Conservation (phyloP, 2,888 invertebrate genomes). For the Ennomos erosarius region DNA sequence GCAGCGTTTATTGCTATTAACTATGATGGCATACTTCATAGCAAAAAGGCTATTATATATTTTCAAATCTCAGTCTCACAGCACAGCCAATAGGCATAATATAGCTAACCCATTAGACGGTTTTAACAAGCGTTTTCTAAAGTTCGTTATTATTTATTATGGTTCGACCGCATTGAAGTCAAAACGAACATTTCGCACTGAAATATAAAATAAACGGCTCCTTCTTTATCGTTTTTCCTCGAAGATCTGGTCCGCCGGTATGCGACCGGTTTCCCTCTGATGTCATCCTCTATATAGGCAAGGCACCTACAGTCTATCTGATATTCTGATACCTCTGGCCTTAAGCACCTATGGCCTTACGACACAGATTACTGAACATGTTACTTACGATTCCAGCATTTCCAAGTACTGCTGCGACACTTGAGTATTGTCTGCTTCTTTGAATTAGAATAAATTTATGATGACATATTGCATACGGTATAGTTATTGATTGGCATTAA, state of each 20-base stretch:
- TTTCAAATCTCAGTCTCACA: too few relatives aligned
- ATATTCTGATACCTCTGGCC: constrained; percentile 2
- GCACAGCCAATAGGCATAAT: too few relatives aligned
- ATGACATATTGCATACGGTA: background rate
- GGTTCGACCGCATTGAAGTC: too few relatives aligned
- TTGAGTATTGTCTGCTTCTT: constrained; percentile 8
- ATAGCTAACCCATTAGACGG: too few relatives aligned
- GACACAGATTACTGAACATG: too few relatives aligned
- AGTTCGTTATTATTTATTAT: too few relatives aligned
- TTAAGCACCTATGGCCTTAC: constrained; percentile 7
- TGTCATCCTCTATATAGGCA: constrained; percentile 26
- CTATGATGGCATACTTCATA: too few relatives aligned
- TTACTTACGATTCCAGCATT: background rate
- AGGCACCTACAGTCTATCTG: background rate
- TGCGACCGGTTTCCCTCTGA: constrained; percentile 37
- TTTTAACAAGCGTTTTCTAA: too few relatives aligned
- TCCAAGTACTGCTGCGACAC: constrained; percentile 23
- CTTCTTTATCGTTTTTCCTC: constrained; percentile 16
- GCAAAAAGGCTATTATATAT: too few relatives aligned
- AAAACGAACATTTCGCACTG: constrained; percentile 6
- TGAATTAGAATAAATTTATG: constrained; percentile 14
- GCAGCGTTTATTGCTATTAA: too few relatives aligned
- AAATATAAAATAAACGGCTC: constrained; percentile 6
- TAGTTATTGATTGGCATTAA: constrained; percentile 8
- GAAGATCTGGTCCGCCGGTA: constrained; percentile 16